phyloP scores from a whole-genome alignment of 35 echinoderm and acorn worm species.

The Ophioderma brevispina region DNA sequence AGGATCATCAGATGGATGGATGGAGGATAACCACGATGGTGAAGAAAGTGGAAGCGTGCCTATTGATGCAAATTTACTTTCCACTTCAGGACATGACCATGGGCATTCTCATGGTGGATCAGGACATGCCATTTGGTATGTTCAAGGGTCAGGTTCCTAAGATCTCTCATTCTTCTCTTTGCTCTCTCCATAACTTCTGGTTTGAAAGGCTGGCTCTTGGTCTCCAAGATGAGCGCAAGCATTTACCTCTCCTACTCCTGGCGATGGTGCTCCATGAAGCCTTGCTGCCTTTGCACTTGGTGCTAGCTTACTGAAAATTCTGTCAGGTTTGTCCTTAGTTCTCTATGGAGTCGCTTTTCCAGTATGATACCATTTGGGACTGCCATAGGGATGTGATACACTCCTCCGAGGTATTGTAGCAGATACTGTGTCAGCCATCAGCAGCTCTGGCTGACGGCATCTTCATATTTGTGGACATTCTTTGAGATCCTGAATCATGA shows the following conservation, averaged over 20 bases:
- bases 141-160: conserved; percentile 32
- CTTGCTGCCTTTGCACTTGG: conserved; percentile 87
- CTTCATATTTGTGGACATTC: conserved; percentile 97
- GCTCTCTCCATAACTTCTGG: conserved; percentile 87
- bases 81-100: conserved; percentile 20
- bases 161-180: conserved; percentile 79
- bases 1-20: background rate
- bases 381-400: conserved; percentile 71
- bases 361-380: conserved; percentile 91
- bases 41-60: background rate
- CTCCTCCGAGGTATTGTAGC: conserved; percentile 29
- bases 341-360: conserved; percentile 66
- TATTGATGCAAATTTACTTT: background rate
- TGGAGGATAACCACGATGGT: background rate
- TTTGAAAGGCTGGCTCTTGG: conserved; percentile 97
- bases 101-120: conserved; percentile 21
- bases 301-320: conserved; percentile 74
- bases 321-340: conserved; percentile 20
- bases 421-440: conserved; percentile 63
- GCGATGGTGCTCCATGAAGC: conserved; percentile 91
- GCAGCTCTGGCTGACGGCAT: conserved; percentile 90
- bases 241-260: conserved; percentile 41
- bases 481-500: conserved; percentile 97
- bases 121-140: conserved; percentile 83
- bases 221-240: conserved; percentile 61